These are phyloP conservation scores for Phaetusa simplex DNA, from an alignment of 2,113 vertebrate species.

Conservation along the genomic window DNA sequence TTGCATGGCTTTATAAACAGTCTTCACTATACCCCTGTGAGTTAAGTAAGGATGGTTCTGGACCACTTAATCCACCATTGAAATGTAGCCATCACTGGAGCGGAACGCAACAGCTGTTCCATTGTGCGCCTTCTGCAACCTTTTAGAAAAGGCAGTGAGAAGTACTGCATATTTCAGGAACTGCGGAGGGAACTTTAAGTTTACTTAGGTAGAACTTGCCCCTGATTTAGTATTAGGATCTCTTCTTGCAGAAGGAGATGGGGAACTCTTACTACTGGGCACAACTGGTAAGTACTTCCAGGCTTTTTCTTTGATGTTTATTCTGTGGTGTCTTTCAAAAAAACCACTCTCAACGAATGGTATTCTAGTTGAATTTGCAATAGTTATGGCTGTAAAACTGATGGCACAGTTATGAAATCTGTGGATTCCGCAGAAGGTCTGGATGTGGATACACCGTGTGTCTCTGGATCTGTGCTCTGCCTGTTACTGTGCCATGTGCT, in stretches of 20 bases:
- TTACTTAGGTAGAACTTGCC: background rate
- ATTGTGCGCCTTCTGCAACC: background rate
- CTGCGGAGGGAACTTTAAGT: background rate
- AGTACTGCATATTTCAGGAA: background rate
- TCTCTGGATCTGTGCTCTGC: background rate
- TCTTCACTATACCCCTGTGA: background rate
- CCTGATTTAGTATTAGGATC: background rate
- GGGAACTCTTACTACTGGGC: background rate
- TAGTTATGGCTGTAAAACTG: background rate
- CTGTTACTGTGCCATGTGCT: background rate
- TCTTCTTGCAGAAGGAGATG: background rate
- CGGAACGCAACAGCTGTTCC: conserved; percentile 24
- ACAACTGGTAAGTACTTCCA: background rate
- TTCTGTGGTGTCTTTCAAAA: background rate
- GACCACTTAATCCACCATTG: background rate
- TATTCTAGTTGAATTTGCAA: background rate
- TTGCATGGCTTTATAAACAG: background rate
- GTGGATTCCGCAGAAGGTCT: background rate
- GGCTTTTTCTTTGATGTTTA: background rate
- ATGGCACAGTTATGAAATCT: background rate
- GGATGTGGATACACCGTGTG: background rate
- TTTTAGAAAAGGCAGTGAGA: background rate
- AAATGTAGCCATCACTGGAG: background rate
- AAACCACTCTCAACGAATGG: background rate
- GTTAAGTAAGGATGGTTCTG: conserved; percentile 11